Evolutionary conservation across 2,113 vertebrate genomes (phyloP).

Genomic region (Notothenia coriiceps): DNA sequence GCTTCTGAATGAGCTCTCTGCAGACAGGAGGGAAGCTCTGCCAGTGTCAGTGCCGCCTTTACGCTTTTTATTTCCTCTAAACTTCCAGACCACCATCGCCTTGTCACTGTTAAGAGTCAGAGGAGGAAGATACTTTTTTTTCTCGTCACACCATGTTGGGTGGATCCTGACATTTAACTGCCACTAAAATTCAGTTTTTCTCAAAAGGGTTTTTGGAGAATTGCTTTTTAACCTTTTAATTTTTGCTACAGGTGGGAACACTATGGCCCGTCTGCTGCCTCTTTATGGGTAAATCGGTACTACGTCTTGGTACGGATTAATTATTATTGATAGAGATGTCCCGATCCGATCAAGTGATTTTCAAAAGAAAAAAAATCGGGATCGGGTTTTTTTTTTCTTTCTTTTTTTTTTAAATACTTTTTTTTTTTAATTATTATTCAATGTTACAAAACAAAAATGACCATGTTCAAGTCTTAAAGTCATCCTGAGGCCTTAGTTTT

Average conservation of each 20-base stretch:
- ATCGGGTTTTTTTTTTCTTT: no score
- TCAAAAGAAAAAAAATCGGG: no score
- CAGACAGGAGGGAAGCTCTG: conserved; percentile 20
- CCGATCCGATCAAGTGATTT: no score
- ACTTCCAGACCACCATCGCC: background rate
- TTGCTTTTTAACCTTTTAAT: background rate
- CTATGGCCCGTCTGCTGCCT: background rate
- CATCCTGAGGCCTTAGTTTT: no score
- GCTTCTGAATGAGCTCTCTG: conserved; percentile 39
- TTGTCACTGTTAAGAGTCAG: background rate
- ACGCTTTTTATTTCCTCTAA: conserved; percentile 31
- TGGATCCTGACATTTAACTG: background rate
- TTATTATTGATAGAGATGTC: background rate
- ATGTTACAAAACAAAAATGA: no score
- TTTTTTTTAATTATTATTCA: no score
- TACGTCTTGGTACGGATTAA: background rate
- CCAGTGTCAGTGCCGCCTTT: background rate
- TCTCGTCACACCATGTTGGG: background rate
- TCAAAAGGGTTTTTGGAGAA: background rate
- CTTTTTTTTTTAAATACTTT: no score
- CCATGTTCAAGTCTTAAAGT: no score
- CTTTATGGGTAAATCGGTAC: background rate
- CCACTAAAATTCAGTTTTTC: background rate
- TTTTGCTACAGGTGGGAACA: conserved; percentile 5
- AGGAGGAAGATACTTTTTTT: background rate